Base-by-base conservation (phyloP, 2,113 vertebrate genomes). In the Cichladusa arquata region DNA sequence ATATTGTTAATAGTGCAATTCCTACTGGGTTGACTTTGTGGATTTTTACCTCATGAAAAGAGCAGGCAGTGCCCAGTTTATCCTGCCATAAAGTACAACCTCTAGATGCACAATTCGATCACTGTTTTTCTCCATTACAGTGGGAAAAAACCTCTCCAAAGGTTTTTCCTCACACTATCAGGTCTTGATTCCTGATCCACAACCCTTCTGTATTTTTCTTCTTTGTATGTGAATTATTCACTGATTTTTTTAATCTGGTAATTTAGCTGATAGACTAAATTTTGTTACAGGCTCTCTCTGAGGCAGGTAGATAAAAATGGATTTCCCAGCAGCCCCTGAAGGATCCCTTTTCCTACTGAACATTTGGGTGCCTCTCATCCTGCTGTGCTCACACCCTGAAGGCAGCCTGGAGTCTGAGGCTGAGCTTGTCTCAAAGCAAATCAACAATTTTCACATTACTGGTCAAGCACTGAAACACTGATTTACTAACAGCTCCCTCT, bases 251-350 rank as follows among this genome's bases (percentile, higher is more conserved):
- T 38, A 38, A 26, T 12, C 78, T 64, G 48, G 64, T 42, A 91
- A 96, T 80, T 94, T 81, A 95, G 92, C 88, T 72, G 83, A 95
- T 54, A 11, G 1, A 45, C 25, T 81, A 2, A 17, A 33, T 86
- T 78, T 78, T 88, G 58, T 69, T 95, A 29, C 20, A 94, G 73
- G 44, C 70, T 69, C 72, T 81, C 93, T 81, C 76, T 66, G 74
- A 95, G 94, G 82, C 71, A 91, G 53, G 42, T 67, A 62, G 45
- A 86, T 66, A 88, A 66, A 94, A 94, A 77, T 12, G 87, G 83
- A 77, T 36, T 72, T 90, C 57, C 22, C 42, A 70, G 2, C 11
- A 67, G 53, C 42, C 71, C 82, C 76, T 40, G 33, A 24, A 6
- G 5, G 33, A 74, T 36, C 31, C 44, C 31, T 44, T 22, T 12